phyloP scores from a whole-genome alignment of 2,113 vertebrate species.

The Phrynosoma platyrhinos region DNA sequence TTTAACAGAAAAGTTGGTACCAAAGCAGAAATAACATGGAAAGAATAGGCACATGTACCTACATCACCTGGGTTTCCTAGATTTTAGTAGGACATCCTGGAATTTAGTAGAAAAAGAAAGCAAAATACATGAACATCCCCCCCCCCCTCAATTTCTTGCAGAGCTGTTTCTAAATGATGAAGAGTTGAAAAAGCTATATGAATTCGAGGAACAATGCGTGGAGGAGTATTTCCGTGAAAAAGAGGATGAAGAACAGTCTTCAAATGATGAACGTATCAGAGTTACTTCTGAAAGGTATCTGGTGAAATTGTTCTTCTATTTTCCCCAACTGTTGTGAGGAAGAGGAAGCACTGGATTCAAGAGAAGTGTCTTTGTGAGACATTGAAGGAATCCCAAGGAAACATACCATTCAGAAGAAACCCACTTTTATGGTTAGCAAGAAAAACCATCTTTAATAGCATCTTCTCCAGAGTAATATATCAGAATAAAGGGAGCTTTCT shows the following conservation, averaged over 20 bases:
- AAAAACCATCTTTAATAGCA: neutral
- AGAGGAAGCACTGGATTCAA: too few relatives aligned
- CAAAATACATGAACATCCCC: neutral
- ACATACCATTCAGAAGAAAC: neutral
- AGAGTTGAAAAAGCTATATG: conserved; percentile 91
- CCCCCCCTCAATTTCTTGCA: conserved; percentile 63
- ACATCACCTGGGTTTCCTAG: too few relatives aligned
- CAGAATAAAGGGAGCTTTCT: too few relatives aligned
- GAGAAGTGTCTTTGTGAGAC: neutral
- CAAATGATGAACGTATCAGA: conserved; percentile 93
- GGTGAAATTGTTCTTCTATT: too few relatives aligned
- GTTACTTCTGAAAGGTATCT: conserved; percentile 93
- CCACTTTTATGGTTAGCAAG: neutral
- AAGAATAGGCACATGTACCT: too few relatives aligned
- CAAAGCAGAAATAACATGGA: too few relatives aligned
- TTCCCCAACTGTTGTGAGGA: neutral
- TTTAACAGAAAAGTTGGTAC: too few relatives aligned
- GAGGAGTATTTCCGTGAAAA: conserved; percentile 95
- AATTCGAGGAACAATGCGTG: conserved; percentile 97
- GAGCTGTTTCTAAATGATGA: conserved; percentile 94
- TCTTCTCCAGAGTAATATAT: too few relatives aligned
- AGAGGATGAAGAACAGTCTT: conserved; percentile 93
- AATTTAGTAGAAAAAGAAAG: neutral
- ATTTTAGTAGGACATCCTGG: too few relatives aligned
- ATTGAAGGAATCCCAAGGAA: neutral